Evolutionary conservation across 2,797 vertebrate species (phyloP).

Genomic region (Poecile montanus): DNA sequence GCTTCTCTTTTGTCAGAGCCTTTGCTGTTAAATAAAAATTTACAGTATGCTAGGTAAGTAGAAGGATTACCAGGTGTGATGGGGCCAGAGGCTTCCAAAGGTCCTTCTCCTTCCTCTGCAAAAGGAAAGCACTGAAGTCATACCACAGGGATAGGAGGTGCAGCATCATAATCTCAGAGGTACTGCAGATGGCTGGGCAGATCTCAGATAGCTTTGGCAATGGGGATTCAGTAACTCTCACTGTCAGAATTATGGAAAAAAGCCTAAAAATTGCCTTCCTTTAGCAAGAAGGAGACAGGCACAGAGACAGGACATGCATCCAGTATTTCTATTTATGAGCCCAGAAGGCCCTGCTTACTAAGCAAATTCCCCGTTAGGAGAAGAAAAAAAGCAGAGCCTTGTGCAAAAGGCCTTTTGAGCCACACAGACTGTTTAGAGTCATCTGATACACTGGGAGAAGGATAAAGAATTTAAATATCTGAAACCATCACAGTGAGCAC

Average conservation of each 20-base stretch:
- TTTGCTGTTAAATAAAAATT: not conserved
- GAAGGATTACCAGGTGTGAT: not conserved
- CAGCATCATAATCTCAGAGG: not conserved
- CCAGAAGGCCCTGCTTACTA: not conserved
- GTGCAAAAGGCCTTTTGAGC: not conserved
- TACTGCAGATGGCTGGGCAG: not conserved
- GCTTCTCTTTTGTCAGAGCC: not conserved
- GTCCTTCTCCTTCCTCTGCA: not conserved
- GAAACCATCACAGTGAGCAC: not conserved
- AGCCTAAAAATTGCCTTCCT: not conserved
- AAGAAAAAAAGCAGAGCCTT: not conserved
- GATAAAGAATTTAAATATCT: conserved; percentile 2
- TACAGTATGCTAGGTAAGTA: not conserved
- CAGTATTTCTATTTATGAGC: not conserved
- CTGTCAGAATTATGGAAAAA: not conserved
- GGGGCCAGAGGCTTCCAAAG: not conserved
- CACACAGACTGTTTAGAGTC: not conserved
- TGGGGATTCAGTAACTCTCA: not conserved
- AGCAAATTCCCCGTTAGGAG: not conserved
- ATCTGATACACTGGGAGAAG: not conserved
- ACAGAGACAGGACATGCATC: not conserved
- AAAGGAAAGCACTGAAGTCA: not conserved
- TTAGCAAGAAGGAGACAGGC: not conserved
- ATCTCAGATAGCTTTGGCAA: not conserved
- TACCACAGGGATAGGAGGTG: accelerated